phyloP scores from a whole-genome alignment of 1,140 invertebrate genomes.

The Nasonia longicornis region DNA sequence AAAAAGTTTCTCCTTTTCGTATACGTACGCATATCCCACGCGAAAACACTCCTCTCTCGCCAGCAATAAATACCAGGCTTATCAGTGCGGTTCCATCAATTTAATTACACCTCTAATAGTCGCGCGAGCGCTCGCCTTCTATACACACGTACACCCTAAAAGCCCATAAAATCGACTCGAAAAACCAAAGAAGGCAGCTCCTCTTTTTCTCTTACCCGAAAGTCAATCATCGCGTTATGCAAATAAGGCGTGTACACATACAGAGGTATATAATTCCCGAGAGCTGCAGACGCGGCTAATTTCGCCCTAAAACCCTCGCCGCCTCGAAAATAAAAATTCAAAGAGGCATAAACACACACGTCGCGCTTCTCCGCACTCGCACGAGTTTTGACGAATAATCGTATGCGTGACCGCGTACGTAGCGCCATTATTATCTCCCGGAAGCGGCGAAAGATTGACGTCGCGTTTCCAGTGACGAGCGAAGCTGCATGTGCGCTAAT shows the following conservation, averaged over 20 bases:
- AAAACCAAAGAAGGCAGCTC: neutral
- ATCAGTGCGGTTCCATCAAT: conserved; percentile 1
- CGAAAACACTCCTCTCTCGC: neutral
- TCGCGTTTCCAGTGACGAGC: conserved; percentile 25
- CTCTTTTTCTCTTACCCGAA: neutral
- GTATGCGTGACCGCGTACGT: neutral
- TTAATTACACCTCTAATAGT: conserved; percentile 29
- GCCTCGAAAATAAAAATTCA: neutral
- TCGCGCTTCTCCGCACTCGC: too few species aligned
- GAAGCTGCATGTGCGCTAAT: conserved; percentile 30
- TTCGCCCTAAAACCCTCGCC: neutral
- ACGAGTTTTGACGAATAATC: neutral
- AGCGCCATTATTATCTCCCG: conserved; percentile 37
- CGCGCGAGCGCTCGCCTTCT: neutral
- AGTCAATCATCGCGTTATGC: conserved; percentile 32
- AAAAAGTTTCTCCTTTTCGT: conserved; percentile 6
- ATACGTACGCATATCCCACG: neutral
- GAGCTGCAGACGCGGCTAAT: neutral
- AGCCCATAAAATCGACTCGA: neutral
- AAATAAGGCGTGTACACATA: neutral
- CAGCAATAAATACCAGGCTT: conserved; percentile 21
- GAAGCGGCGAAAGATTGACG: conserved; percentile 35
- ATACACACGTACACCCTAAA: neutral
- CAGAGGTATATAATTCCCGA: neutral
- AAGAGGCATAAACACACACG: neutral